A percentile compares a stretch with the other conserved stretches of the same genome.
phyloP scores from a whole-genome alignment of 2,113 vertebrate species.

The Planiliza haematocheilus region DNA sequence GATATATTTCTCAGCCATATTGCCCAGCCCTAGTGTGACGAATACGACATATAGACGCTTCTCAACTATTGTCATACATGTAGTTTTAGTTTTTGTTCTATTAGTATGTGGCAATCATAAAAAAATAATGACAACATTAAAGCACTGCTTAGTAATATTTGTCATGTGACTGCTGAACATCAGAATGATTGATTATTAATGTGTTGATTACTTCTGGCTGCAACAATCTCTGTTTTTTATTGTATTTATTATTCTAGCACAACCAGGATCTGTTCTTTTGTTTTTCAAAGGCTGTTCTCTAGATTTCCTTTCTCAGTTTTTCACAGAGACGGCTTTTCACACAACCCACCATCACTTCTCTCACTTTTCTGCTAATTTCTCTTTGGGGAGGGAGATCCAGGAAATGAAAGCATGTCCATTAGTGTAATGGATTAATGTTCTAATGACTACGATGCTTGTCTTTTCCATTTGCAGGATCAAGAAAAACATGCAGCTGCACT shows the following conservation, averaged over 20 bases:
- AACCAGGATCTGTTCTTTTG: too few relatives aligned
- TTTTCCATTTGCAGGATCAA: neutral
- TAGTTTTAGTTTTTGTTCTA: neutral
- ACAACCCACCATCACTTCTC: neutral
- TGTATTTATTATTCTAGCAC: too few relatives aligned
- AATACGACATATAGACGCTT: neutral
- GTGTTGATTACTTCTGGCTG: too few relatives aligned
- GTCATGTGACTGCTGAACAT: too few relatives aligned
- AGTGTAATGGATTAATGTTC: constrained; percentile 52
- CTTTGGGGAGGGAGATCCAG: constrained; percentile 38
- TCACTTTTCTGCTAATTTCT: constrained; percentile 16
- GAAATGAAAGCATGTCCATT: constrained; percentile 60
- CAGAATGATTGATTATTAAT: too few relatives aligned
- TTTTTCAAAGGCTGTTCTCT: too few relatives aligned
- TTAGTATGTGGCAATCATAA: too few relatives aligned
- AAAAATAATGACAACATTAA: too few relatives aligned
- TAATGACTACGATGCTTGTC: constrained; percentile 14
- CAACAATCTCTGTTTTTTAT: too few relatives aligned
- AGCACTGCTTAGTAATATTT: too few relatives aligned
- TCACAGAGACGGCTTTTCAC: neutral
- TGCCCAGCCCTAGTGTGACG: too few relatives aligned
- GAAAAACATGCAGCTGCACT: neutral
- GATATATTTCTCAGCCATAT: too few relatives aligned
- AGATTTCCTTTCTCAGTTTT: neutral
- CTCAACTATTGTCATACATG: neutral